Evolutionary conservation across 2,113 vertebrate species (phyloP).

Genomic region (Puntigrus tetrazona): DNA sequence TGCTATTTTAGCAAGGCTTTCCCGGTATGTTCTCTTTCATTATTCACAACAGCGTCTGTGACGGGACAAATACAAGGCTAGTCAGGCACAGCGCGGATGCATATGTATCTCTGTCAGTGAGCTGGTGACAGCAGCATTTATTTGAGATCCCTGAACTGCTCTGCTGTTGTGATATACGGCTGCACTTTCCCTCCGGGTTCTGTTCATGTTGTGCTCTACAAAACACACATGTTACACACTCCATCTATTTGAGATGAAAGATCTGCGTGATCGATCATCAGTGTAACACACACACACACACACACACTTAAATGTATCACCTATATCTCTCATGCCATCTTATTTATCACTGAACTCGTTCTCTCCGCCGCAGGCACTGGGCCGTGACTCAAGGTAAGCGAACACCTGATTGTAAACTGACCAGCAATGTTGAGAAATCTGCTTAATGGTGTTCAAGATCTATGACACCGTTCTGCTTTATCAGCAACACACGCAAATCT

Average conservation of each 20-base stretch:
- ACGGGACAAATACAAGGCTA: not conserved
- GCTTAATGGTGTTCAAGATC: constrained; percentile 56
- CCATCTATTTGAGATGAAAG: constrained; percentile 23
- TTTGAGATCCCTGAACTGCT: constrained; percentile 7
- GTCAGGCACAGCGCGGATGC: not conserved
- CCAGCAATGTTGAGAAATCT: constrained; percentile 43
- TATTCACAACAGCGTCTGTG: not conserved
- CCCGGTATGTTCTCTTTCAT: constrained; percentile 3
- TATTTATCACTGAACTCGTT: not conserved
- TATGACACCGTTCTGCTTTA: constrained; percentile 59
- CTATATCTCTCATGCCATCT: not conserved
- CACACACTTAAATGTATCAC: too few species aligned
- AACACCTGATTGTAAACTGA: constrained; percentile 11
- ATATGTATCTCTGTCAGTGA: constrained; percentile 28
- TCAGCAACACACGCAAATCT: constrained; percentile 57
- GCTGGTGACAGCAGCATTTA: not conserved
- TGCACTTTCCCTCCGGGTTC: not conserved
- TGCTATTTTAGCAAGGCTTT: not conserved
- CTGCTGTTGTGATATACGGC: constrained; percentile 6
- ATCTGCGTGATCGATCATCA: constrained; percentile 2
- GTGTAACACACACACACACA: not conserved
- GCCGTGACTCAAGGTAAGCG: constrained; percentile 5
- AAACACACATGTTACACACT: constrained; percentile 11
- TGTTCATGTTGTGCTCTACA: constrained; percentile 20
- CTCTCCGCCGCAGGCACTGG: not conserved